These are phyloP conservation scores for Xiphias gladius DNA, from an alignment of 2,113 vertebrate species.

Conservation along the genomic window DNA sequence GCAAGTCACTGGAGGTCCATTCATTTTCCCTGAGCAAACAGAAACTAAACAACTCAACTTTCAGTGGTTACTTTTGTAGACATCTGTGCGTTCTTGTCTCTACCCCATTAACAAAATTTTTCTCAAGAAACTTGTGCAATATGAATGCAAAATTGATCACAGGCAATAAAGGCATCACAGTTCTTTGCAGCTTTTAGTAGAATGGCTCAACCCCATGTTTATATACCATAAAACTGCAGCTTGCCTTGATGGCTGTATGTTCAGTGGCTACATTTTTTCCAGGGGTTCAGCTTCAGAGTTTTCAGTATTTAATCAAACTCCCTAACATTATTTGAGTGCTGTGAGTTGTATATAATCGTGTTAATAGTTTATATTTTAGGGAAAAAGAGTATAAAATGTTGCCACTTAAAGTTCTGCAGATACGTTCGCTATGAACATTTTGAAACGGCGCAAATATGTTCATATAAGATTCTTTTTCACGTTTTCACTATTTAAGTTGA, in stretches of 20 bases:
- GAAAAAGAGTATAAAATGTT: too few relatives aligned
- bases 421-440: too few relatives aligned
- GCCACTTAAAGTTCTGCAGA: too few relatives aligned
- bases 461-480: too few relatives aligned
- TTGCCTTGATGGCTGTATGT: not conserved
- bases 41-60: not conserved
- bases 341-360: not conserved
- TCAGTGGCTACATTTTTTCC: not conserved
- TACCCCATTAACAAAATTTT: not conserved
- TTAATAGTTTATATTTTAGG: too few relatives aligned
- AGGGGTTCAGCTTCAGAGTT: not conserved
- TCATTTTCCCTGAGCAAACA: not conserved
- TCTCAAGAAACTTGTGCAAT: not conserved
- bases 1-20: not conserved
- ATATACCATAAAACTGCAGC: not conserved
- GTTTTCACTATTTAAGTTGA: too few relatives aligned
- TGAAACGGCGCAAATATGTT: too few relatives aligned
- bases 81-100: not conserved
- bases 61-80: not conserved
- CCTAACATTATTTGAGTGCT: not conserved
- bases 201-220: not conserved
- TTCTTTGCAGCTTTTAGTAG: not conserved
- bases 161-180: not conserved
- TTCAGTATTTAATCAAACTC: not conserved
- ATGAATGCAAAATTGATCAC: not conserved